Base-by-base conservation (phyloP, 2,797 vertebrate species). In the Discoglossus pictus region DNA sequence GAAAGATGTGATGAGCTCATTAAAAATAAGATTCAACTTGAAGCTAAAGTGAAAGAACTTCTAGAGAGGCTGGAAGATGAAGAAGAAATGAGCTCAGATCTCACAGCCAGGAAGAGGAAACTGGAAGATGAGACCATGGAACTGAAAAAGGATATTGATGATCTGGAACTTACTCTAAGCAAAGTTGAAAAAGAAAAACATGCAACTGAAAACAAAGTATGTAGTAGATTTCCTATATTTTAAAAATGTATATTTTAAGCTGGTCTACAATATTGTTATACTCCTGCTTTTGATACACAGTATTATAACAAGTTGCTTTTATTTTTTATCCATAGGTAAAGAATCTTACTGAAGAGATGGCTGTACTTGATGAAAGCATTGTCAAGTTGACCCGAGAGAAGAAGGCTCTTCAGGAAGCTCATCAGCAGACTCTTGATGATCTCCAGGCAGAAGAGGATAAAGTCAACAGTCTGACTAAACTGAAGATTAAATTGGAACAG, bases 401-500 rank as follows among this genome's bases (percentile, higher is more conserved):
- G 62, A 92, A 89, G 75, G 87, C 88, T 52, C 76, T 94, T 72
- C 93, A 93, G 71, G 93, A 94, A 75, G 87, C 88, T 6, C 93
- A 94, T 43, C 93, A 93, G 68, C 91, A 91, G 78, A 90, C 90
- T 0, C 63, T 93, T 55, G 93, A 93, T 31, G 91, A 94, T 70
- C 85, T 94, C 24, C 94, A 96, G 80, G 92, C 85, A 76, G 94
- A 96, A 54, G 94, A 96, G 36, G 94, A 95, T 73, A 95, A 96
- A 90, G 91, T 87, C 25, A 89, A 89, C 50, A 83, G 75, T 0
- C 65, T 90, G 75, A 83, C 65, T 77, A 89, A 90, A 61, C 80
- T 79, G 0, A 92, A 92, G 52, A 73, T 44, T 59, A 94, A 92
- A 75, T 68, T 94, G 36, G 88, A 90, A 4, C 88, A 89, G 70